Percentiles rank a stretch among this genome's conserved stretches.
Evolutionary conservation across 2,113 vertebrate genomes (phyloP).

Genomic region (Anthoscopus minutus): DNA sequence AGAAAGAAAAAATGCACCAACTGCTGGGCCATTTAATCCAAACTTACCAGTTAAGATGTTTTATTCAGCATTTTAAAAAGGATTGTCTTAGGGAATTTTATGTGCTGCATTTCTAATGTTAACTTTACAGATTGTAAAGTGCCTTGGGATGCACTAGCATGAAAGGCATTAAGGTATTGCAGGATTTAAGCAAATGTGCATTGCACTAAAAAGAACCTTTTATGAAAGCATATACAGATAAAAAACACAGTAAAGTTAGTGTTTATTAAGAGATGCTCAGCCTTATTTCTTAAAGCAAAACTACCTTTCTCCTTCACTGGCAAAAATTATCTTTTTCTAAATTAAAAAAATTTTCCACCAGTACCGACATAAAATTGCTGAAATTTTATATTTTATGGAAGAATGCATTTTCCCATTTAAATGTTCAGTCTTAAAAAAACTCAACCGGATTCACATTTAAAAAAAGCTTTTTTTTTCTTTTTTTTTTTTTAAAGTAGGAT

Average conservation of each 20-base stretch:
- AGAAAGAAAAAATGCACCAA: constrained; percentile 55
- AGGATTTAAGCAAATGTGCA: constrained; percentile 45
- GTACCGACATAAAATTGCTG: neutral
- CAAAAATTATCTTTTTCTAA: neutral
- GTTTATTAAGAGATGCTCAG: constrained; percentile 45
- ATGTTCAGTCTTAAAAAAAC: neutral
- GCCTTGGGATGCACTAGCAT: constrained; percentile 52
- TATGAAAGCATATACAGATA: constrained; percentile 34
- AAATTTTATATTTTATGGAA: neutral
- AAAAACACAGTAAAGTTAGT: constrained; percentile 17
- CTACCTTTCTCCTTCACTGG: neutral
- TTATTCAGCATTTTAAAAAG: constrained; percentile 61
- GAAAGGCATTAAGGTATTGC: constrained; percentile 53
- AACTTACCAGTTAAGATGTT: constrained; percentile 60
- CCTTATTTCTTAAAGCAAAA: constrained; percentile 47
- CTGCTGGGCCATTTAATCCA: constrained; percentile 60
- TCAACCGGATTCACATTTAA: neutral
- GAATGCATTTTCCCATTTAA: neutral
- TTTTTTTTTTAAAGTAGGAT: neutral
- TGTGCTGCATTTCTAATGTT: constrained; percentile 45
- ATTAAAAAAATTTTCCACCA: neutral
- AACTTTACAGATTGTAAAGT: constrained; percentile 61
- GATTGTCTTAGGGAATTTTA: constrained; percentile 53
- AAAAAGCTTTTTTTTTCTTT: neutral
- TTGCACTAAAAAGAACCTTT: constrained; percentile 38